Conservation (phyloP, 2,888 invertebrate genomes). For the Zelleria hepariella region DNA sequence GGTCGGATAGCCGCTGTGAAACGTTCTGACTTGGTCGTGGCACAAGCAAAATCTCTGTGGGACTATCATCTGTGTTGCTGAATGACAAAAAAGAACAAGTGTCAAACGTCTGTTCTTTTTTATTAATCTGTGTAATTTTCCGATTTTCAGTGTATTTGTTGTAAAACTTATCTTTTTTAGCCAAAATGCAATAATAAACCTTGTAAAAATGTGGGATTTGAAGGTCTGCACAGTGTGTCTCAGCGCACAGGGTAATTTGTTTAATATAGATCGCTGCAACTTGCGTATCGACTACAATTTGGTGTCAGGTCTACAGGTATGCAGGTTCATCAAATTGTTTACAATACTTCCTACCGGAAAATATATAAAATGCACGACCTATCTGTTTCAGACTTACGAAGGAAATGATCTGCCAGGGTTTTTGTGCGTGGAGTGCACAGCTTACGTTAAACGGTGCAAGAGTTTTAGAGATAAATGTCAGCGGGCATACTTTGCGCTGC, state of each 20-base stretch:
- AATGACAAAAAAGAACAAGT: no score
- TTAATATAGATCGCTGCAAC: slow-evolving; percentile 35
- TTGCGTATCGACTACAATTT: slow-evolving; percentile 43
- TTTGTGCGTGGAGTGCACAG: slow-evolving; percentile 46
- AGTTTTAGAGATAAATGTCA: slow-evolving; percentile 54
- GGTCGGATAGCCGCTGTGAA: no score
- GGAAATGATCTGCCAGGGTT: slow-evolving; percentile 46
- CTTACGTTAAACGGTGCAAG: slow-evolving; percentile 35
- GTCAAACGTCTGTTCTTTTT: no score
- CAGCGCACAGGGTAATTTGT: slow-evolving; percentile 38
- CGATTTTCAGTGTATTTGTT: no score
- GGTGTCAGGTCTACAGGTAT: slow-evolving; percentile 51
- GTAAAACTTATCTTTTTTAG: no score
- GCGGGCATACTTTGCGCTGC: slow-evolving; percentile 42
- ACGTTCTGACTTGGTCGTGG: no score
- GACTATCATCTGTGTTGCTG: no score
- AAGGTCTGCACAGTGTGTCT: slow-evolving; percentile 54
- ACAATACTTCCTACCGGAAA: no score
- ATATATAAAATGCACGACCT: slow-evolving; percentile 4
- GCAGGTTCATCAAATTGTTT: no score
- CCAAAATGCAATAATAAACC: no score
- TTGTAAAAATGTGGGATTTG: slow-evolving; percentile 44
- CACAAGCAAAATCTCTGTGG: no score
- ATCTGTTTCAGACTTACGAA: slow-evolving; percentile 32
- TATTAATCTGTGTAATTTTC: no score